Base-by-base conservation (phyloP, 2,797 vertebrate genomes). In the Micromesistius poutassou region DNA sequence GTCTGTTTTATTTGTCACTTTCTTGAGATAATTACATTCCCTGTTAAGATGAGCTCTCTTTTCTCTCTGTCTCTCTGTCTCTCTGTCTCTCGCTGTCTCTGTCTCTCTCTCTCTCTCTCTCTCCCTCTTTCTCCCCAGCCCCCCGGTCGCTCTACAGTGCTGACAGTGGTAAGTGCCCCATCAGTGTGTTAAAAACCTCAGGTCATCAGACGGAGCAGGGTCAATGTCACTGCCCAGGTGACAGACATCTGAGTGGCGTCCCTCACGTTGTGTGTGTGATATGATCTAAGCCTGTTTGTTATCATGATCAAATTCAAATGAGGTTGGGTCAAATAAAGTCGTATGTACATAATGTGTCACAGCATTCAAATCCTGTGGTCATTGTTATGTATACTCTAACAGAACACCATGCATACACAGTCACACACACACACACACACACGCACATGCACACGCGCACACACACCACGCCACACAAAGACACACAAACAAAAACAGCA, bases 111-210 rank as follows among this genome's bases (percentile, higher is more conserved):
- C 1, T 9, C 25, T 14, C 10, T 28, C 35, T 77, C 6, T 79
- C 33, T 84, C 70, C 85, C 55, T 82, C 76, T 81, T 42, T 80
- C 73, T 76, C 86, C 91, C 86, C 93, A 99, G 97, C 96, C 90
- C 95, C 96, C 72, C 93, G 94, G 75, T 96, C 92, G 0, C 91
- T 95, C 81, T 96, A 94, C 92, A 94, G 96, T 82, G 92, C 94
- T 0, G 96, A 98, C 91, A 97, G 94, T 0, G 96, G 97, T 98
- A 94, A 90, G 97, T 95, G 76, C 50, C 42, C 84, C 78, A 86
- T 85, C 77, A 36, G 22, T 75, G 73, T 78, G 38, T 87, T 83
- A 81, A 82, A 9, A 42, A 82, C 83, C 78, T 84, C 33, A 77
- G 84, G 86, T 89, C 72, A 77, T 86, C 76, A 84, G 71, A 74